phyloP scores from a whole-genome alignment of 35 echinoderm and acorn worm genomes.

The Diadema setosum region DNA sequence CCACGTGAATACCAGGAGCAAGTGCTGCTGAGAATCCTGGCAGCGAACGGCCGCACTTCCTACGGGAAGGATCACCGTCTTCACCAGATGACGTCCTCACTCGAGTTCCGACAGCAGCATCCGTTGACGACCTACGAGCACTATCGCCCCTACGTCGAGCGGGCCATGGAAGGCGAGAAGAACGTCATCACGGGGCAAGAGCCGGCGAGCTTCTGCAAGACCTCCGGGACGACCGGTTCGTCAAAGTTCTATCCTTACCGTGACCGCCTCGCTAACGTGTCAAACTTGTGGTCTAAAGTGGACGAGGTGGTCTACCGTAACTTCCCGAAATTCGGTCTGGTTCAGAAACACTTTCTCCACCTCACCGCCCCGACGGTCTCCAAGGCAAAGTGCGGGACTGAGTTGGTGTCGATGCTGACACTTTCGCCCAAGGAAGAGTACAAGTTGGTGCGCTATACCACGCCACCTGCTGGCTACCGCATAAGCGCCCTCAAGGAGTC shows the following conservation, averaged over 20 bases:
- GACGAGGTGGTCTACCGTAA: background rate
- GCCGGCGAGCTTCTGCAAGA: conserved; percentile 22
- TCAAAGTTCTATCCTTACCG: conserved; percentile 44
- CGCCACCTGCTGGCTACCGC: conserved; percentile 9
- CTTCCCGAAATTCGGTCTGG: background rate
- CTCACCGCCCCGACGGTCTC: background rate
- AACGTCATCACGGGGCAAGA: conserved; percentile 39
- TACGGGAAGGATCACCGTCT: conserved; percentile 42
- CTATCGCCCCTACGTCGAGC: conserved; percentile 50
- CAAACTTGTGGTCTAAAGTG: background rate
- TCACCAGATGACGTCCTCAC: background rate
- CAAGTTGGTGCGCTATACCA: background rate
- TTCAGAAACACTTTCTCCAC: background rate
- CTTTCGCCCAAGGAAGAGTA: background rate
- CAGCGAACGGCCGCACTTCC: conserved; percentile 9
- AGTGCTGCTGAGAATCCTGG: conserved; percentile 14
- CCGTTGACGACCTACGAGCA: conserved; percentile 64
- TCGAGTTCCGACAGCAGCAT: conserved; percentile 53
- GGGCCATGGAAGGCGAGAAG: conserved; percentile 55
- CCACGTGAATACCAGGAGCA: conserved; percentile 36
- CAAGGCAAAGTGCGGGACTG: conserved; percentile 11
- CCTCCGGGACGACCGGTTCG: conserved; percentile 70
- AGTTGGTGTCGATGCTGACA: background rate
- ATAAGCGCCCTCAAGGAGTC: background rate
- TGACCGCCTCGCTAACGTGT: background rate